Conservation (phyloP, 2,888 invertebrate species). For the Lapara coniferarum region DNA sequence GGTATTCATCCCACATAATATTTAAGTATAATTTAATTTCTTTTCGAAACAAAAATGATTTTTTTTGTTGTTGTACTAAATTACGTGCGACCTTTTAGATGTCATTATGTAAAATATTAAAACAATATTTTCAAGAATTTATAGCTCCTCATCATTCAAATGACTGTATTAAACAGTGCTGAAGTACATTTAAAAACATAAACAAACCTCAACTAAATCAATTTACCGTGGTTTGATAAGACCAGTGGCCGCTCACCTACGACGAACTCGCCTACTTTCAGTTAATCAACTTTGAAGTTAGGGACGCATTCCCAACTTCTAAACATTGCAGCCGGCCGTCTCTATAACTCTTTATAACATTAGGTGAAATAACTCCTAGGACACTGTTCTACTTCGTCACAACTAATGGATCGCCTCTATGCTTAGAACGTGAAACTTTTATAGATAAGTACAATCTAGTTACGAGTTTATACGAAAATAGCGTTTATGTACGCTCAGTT, state of each 20-base stretch:
- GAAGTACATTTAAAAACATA: conserved; percentile 49
- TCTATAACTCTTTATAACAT: conserved; percentile 76
- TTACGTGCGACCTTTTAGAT: too few species aligned
- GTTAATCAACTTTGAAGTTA: conserved; percentile 65
- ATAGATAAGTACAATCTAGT: conserved; percentile 76
- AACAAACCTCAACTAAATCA: conserved; percentile 54
- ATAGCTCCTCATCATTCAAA: too few species aligned
- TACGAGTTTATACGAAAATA: conserved; percentile 70
- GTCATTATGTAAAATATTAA: too few species aligned
- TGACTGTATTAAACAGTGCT: conserved; percentile 5
- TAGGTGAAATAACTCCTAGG: conserved; percentile 73
- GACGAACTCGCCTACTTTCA: conserved; percentile 58
- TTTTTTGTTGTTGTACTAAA: too few species aligned
- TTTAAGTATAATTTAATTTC: too few species aligned
- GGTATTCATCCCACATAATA: too few species aligned
- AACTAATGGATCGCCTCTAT: conserved; percentile 78
- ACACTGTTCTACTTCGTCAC: conserved; percentile 69
- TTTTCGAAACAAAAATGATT: too few species aligned
- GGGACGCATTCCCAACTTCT: conserved; percentile 68
- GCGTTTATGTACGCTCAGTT: conserved; percentile 53
- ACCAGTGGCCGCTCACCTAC: conserved; percentile 58
- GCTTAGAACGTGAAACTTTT: conserved; percentile 76
- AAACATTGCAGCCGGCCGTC: conserved; percentile 59
- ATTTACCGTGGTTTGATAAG: conserved; percentile 60
- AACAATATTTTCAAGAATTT: too few species aligned